phyloP scores from a whole-genome alignment of 2,113 vertebrate species.

The Megalops atlanticus region DNA sequence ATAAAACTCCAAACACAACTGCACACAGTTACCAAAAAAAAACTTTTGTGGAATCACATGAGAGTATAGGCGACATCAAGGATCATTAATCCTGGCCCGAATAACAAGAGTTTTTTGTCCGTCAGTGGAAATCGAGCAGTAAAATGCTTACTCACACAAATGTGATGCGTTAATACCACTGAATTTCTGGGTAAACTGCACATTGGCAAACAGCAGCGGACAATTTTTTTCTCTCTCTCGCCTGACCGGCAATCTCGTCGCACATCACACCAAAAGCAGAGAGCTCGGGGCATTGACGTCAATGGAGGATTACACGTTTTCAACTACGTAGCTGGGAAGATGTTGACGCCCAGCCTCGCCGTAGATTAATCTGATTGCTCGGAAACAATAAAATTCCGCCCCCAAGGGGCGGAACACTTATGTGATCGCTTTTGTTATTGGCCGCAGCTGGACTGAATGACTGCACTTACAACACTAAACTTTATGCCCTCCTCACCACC shows the following conservation, averaged over 20 bases:
- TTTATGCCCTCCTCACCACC: neutral
- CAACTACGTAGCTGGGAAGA: constrained; percentile 22
- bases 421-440: neutral
- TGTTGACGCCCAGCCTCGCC: constrained; percentile 24
- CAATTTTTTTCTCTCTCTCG: constrained; percentile 1
- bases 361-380: constrained; percentile 20
- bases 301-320: constrained; percentile 53
- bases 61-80: too few species aligned
- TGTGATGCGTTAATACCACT: neutral
- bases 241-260: neutral
- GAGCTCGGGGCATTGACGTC: constrained; percentile 47
- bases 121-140: neutral
- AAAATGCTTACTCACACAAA: neutral
- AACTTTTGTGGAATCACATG: too few species aligned
- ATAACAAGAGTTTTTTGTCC: too few species aligned
- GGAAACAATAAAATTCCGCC: constrained; percentile 34
- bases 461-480: neutral
- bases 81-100: too few species aligned
- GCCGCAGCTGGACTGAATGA: too few species aligned
- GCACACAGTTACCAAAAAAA: too few species aligned
- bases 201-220: neutral
- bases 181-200: neutral
- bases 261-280: constrained; percentile 17
- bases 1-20: too few species aligned
- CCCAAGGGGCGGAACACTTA: neutral